Base-by-base conservation (phyloP, 1,140 invertebrate genomes). In the Pomacea maculata region DNA sequence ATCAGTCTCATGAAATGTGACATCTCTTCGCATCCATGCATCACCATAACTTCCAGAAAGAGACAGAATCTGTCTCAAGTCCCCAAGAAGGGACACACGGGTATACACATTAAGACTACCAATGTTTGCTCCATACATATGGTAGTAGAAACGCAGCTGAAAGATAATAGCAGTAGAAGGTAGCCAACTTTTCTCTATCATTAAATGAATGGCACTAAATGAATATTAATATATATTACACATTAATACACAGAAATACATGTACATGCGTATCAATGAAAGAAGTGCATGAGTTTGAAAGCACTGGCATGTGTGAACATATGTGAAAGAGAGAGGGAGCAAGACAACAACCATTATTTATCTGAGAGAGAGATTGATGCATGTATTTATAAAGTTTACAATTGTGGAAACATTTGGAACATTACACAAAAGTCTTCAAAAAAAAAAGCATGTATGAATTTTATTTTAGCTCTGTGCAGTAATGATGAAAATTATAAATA, bases 51-150 rank as follows among this genome's bases (percentile, higher is more conserved):
- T 88, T 52, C 87, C 88, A 25, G 85, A 76, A 75, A 83, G 86
- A 12, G 80, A 75, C 85, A 86, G 87, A 2, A 88, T 75, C n/a
- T 79, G 79, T 34, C 84, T 86, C 21, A 87, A 77, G 10, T 79
- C 71, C 65, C 87, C 89, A n/a, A 71, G 71, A 14, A 82, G 52
- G 1, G 84, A 55, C 19, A 85, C 84, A 54, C 88, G 80, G 7
- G 86, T 89, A 78, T 90, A 91, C 8, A 91, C 85, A 84, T 87
- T 89, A 29, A 91, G 79, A 29, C 84, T 83, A 15, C 90, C 91
- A 12, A 91, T 89, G n/a, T 76, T 81, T 14, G 75, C 78, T 45
- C 91, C 91, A 84, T 88, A 90, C 90, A 92, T 92, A 82, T 91
- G 88, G 80, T 91, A 92, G 81, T 85, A 91, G 63, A 91, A 84